phyloP scores from a whole-genome alignment of 2,888 invertebrate species.

The Calliphora vomitoria region DNA sequence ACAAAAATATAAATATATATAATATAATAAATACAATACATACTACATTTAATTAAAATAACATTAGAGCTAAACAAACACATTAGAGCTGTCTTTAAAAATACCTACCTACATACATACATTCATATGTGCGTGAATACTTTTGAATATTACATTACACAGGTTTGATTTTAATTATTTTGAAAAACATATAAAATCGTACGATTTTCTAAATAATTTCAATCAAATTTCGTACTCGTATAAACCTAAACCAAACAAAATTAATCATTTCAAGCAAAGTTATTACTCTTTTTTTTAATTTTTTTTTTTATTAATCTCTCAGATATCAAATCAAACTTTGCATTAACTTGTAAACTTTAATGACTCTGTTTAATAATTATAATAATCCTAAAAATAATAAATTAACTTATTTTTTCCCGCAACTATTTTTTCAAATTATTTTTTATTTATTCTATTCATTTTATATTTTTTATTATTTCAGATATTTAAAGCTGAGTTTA shows the following conservation, averaged over 20 bases:
- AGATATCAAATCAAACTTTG: conserved; percentile 47
- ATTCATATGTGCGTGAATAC: conserved; percentile 29
- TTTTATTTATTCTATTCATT: conserved; percentile 37
- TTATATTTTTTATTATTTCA: neutral
- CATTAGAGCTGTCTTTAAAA: conserved; percentile 50
- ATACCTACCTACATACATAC: conserved; percentile 3
- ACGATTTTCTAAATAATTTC: conserved; percentile 27
- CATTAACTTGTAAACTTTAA: conserved; percentile 62
- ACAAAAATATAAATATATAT: conserved; percentile 37
- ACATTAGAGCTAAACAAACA: conserved; percentile 50
- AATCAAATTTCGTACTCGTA: conserved; percentile 11
- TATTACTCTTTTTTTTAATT: neutral
- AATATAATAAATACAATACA: conserved; percentile 23
- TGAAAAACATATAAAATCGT: neutral
- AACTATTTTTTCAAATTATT: conserved; percentile 5
- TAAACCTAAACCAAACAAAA: conserved; percentile 16
- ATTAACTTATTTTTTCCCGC: conserved; percentile 70
- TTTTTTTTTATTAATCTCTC: conserved; percentile 27
- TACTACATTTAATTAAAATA: conserved; percentile 53
- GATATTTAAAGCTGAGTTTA: no score
- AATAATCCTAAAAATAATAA: conserved; percentile 65
- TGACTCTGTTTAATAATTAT: conserved; percentile 67
- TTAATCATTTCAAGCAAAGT: conserved; percentile 36
- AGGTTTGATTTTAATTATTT: conserved; percentile 46
- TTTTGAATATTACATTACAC: conserved; percentile 12